Evolutionary conservation across 2,888 invertebrate species (phyloP).

Genomic region (Physocephala rufipes): DNA sequence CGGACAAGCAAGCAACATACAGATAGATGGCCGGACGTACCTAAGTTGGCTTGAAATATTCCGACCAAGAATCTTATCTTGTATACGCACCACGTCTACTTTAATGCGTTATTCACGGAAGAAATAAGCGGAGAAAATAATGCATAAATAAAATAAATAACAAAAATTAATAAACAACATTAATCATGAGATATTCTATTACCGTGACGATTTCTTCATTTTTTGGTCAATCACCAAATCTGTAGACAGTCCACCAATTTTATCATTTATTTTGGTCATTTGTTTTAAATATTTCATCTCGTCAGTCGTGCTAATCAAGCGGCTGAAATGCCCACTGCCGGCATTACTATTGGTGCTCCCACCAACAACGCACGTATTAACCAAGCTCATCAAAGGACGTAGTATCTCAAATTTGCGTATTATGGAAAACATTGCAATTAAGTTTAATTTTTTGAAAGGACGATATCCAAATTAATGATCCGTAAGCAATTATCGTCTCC

Average conservation of each 20-base stretch:
- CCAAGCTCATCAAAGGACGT: constrained; percentile 37
- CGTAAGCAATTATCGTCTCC: too few species aligned
- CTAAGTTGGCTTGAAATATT: background rate
- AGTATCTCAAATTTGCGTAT: constrained; percentile 47
- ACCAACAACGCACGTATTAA: constrained; percentile 9
- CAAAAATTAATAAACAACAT: background rate
- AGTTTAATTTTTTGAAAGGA: too few species aligned
- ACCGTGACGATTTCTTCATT: constrained; percentile 58
- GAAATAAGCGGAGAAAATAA: background rate
- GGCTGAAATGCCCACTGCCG: constrained; percentile 23
- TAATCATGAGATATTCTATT: constrained; percentile 26
- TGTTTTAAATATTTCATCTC: constrained; percentile 54
- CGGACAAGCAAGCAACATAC: too few species aligned
- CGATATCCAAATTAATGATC: too few species aligned
- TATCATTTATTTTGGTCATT: constrained; percentile 53
- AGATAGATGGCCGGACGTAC: too few species aligned
- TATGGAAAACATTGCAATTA: constrained; percentile 53
- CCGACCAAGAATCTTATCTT: background rate
- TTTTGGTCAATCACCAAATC: constrained; percentile 58
- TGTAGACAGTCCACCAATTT: constrained; percentile 55
- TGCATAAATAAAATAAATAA: background rate
- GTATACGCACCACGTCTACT: background rate
- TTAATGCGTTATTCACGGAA: too few species aligned
- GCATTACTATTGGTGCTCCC: background rate
- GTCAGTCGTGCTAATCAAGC: constrained; percentile 58